Evolutionary conservation across 2,113 vertebrate species (phyloP), one percentile per base, ranked within the genome.

Genomic region (Chiloscyllium plagiosum): DNA sequence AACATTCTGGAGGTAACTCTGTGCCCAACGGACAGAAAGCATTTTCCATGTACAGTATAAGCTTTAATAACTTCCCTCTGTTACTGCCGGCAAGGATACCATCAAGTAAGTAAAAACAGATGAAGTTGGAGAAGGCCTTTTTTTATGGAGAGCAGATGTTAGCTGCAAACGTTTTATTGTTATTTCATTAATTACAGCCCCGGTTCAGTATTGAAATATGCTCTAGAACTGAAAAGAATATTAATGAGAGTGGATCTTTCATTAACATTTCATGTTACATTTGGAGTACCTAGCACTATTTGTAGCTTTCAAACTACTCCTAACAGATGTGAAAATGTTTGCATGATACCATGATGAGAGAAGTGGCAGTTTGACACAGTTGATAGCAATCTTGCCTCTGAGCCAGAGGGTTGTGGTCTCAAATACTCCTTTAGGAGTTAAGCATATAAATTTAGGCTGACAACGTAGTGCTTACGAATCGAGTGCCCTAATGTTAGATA

Each of bases 41-140:
- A 93, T 93, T 66, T 93, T 93, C 65, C 89, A 66, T 93, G 89
- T 93, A 47, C 66, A 93, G 89, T 61, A 93, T 68, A 37, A 93
- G 61, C 61, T 93, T 93, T 93, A 93, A 93, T 93, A 93, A 68
- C 94, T 95, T 72, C 94, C 66, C 68, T 72, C 94, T 95, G 66
- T 95, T 72, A 95, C 47, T 95, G 94, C 42, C n/a, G 47, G 94
- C 94, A 72, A 52, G 26, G 69, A 95, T 95, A 95, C 69, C 69
- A 68, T 95, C 42, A 52, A 72, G 68, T 95, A 76, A 95, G 69
- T 70, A 29, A 70, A 95, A 95, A 95, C 94, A 95, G 94, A 72
- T 95, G 94, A 50, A 72, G 4, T 95, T 72, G 42, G 20, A 26
- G 50, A 69, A 95, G 33, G 42, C 42, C 26, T 69, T 95, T 95